Conservation (phyloP, 2,797 vertebrate genomes). For the Diceros bicornis region DNA sequence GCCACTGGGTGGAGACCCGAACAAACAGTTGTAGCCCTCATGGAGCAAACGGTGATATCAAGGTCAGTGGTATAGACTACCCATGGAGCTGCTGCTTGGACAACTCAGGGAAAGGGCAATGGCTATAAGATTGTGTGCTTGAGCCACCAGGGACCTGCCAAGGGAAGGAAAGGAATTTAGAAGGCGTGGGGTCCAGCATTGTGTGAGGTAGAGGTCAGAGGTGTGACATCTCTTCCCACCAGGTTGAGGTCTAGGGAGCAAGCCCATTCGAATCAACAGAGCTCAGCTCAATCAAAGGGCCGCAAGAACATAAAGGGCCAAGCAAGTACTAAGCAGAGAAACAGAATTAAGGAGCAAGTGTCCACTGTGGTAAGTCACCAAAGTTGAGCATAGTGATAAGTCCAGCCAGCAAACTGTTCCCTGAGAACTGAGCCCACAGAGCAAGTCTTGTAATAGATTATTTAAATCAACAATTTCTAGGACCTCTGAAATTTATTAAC, state of each 20-base stretch:
- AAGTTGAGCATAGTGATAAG: background rate
- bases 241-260: background rate
- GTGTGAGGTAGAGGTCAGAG: background rate
- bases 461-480: background rate
- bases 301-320: background rate
- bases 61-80: background rate
- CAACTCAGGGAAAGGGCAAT: background rate
- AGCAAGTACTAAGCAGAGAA: background rate
- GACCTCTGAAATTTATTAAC: background rate
- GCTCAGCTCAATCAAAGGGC: background rate
- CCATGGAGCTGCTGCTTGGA: background rate
- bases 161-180: background rate
- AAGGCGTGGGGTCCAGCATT: background rate
- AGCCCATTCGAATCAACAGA: background rate
- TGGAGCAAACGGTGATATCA: background rate
- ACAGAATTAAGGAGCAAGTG: background rate
- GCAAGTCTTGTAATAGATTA: background rate
- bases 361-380: background rate
- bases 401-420: background rate
- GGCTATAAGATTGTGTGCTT: background rate
- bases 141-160: background rate
- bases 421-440: background rate
- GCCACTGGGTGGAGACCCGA: background rate
- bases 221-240: background rate
- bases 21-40: background rate